Evolutionary conservation across 2,113 vertebrate species (phyloP), one percentile per base, ranked within the genome.

Genomic region (Sorex fumeus): DNA sequence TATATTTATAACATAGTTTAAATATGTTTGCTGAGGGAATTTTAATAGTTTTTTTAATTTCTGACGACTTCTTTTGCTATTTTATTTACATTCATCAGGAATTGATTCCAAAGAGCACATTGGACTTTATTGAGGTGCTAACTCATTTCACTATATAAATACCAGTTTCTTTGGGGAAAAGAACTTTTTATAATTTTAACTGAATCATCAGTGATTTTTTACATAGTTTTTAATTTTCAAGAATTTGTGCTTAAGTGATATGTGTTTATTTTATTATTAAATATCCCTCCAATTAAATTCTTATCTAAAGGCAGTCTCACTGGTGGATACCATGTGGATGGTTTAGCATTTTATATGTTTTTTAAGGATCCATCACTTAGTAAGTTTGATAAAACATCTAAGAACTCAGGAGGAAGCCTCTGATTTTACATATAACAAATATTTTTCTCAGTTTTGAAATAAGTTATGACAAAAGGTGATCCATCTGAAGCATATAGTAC

Each of bases 61-160:
- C 15, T 27, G 21, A 70, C 60, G 10, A 60, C 70, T 82, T 45
- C 27, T 71, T 88, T 78, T 70, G 6, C 34, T 78, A 4, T 21
- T 45, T 19, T 88, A 47, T 71, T 88, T 78, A 78, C 71, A 77
- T 93, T 32, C 7, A 64, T 72, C 57, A 84, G 36, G 6, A 78
- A 69, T 72, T 72, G 13, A 30, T 79, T 83, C 43, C 45, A 57
- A 43, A 66, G 15, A 28, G 45, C 47, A 62, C 30, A 11, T 62
- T 62, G n/a, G 64, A 43, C 10, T 21, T 70, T 47, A 66, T 8
- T 25, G 60, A 83, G 16, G 18, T 40, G 32, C 9, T 11, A 13
- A 64, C 30, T 67, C 50, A 90, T 80, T 69, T 67, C 34, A 71
- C 8, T 67, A 60, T 27, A 27, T 67, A 4, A 43, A 85, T 47